phyloP scores from a whole-genome alignment of 2,888 invertebrate species.

The Dione vanillae region DNA sequence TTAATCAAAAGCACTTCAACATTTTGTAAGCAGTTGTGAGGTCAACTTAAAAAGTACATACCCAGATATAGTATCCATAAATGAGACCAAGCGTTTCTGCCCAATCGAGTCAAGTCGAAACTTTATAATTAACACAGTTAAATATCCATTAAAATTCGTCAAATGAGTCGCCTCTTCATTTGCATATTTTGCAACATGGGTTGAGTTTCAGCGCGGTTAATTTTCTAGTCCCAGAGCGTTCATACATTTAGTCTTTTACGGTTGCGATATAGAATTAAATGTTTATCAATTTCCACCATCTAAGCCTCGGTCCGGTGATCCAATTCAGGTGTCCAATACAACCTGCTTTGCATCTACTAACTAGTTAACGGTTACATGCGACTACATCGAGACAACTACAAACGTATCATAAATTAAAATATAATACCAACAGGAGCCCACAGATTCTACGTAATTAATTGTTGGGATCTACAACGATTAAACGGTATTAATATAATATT shows the following conservation, averaged over 20 bases:
- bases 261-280: conserved; percentile 76
- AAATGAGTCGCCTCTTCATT: conserved; percentile 78
- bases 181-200: conserved; percentile 73
- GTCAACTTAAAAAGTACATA: too few species aligned
- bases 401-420: conserved; percentile 57
- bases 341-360: conserved; percentile 73
- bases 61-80: too few species aligned
- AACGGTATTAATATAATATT: conserved; percentile 39
- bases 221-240: conserved; percentile 72
- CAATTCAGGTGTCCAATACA: conserved; percentile 73
- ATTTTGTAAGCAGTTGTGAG: conserved; percentile 25
- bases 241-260: conserved; percentile 65
- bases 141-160: conserved; percentile 80
- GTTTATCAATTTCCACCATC: conserved; percentile 78
- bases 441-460: conserved; percentile 51
- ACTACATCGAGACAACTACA: conserved; percentile 59
- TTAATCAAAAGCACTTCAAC: conserved; percentile 2
- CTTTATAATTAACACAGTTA: conserved; percentile 78
- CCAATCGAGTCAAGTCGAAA: conserved; percentile 65
- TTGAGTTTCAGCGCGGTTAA: conserved; percentile 69
- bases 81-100: conserved; percentile 45
- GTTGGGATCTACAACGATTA: conserved; percentile 42
- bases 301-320: conserved; percentile 58
- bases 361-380: conserved; percentile 67
- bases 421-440: conserved; percentile 52